phyloP scores from a whole-genome alignment of 2,888 invertebrate species.

The Lasioglossum zephyrum region DNA sequence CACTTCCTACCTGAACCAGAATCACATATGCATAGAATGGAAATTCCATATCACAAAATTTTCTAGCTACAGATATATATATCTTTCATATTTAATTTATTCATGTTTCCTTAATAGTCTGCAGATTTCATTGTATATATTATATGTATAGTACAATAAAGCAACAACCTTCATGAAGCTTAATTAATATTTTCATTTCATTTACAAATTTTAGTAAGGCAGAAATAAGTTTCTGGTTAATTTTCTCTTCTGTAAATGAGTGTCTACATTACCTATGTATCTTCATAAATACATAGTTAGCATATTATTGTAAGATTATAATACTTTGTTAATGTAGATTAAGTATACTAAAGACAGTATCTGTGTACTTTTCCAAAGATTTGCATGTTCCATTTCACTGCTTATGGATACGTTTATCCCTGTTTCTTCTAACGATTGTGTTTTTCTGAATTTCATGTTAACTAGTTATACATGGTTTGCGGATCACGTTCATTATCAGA shows the following conservation, averaged over 20 bases:
- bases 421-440: not conserved
- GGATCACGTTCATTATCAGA: conserved; percentile 47
- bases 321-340: not conserved
- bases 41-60: not conserved
- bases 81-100: not conserved
- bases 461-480: conserved; percentile 28
- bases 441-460: not conserved
- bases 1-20: not conserved
- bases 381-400: not conserved
- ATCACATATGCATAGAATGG: not conserved
- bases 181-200: not conserved
- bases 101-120: not conserved
- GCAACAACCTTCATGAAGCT: not conserved
- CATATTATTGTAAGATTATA: not conserved
- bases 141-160: not conserved
- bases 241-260: not conserved
- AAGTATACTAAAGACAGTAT: not conserved
- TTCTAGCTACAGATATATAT: not conserved
- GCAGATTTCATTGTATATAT: not conserved
- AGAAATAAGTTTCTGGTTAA: not conserved
- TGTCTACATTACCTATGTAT: not conserved
- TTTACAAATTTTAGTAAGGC: not conserved
- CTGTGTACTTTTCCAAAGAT: conserved; percentile 9
- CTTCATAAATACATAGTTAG: not conserved
- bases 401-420: not conserved